Evolutionary conservation across 2,113 vertebrate species (phyloP).

Genomic region (Poecile atricapillus): DNA sequence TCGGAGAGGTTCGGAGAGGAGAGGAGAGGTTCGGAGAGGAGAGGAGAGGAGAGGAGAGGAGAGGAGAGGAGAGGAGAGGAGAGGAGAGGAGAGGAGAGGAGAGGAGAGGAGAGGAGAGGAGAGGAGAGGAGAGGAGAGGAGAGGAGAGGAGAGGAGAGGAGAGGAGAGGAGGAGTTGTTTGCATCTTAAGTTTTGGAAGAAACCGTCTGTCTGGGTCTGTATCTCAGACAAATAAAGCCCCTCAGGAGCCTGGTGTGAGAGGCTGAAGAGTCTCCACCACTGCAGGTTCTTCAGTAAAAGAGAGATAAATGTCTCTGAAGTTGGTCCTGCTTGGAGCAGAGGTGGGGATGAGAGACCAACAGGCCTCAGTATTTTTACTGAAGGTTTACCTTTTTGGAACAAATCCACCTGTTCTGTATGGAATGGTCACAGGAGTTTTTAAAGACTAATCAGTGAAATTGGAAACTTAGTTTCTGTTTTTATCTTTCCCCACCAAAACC

Average conservation of each 20-base stretch:
- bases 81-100: no score
- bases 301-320: neutral
- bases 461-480: neutral
- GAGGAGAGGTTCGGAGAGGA: no score
- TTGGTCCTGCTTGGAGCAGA: neutral
- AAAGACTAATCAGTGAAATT: neutral
- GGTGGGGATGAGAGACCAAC: neutral
- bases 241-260: neutral
- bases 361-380: neutral
- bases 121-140: neutral
- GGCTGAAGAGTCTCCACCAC: neutral
- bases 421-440: neutral
- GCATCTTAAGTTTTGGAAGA: neutral
- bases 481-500: neutral
- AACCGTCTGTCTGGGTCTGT: neutral
- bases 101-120: no score
- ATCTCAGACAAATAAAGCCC: neutral
- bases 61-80: no score
- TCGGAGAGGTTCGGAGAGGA: no score
- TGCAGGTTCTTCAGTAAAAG: neutral
- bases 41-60: no score
- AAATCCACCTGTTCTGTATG: neutral
- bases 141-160: neutral
- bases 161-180: neutral
- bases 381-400: neutral